A percentile compares a stretch with the other conserved stretches of the same genome.
Conservation (phyloP, 2,797 vertebrate genomes). For the Danionella dracula region DNA sequence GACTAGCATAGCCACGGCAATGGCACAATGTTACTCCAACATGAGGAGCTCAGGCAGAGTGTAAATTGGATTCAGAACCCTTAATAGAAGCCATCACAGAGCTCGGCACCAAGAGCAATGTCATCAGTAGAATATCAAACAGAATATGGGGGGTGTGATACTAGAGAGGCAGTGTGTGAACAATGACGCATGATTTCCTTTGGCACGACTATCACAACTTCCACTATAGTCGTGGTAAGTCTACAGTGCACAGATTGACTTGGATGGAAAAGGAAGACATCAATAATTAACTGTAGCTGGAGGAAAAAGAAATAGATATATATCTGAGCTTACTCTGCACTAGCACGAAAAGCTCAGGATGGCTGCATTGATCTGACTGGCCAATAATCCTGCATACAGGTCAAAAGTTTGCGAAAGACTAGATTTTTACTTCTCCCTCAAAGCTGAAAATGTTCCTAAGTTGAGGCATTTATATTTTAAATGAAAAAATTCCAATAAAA, state of each 20-base stretch:
- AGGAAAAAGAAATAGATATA: slow-evolving; percentile 27
- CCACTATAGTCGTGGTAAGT: background rate
- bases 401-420: background rate
- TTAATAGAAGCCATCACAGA: slow-evolving; percentile 22
- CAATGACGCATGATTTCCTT: slow-evolving; percentile 7
- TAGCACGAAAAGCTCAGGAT: background rate
- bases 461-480: background rate
- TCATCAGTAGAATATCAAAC: slow-evolving; percentile 30
- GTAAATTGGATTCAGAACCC: slow-evolving; percentile 35
- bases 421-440: background rate
- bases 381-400: background rate
- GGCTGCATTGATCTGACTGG: slow-evolving; percentile 20
- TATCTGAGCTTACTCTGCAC: background rate
- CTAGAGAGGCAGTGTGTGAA: slow-evolving; percentile 14
- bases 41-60: slow-evolving; percentile 19
- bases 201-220: slow-evolving; percentile 1
- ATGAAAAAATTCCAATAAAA: background rate
- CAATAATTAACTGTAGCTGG: slow-evolving; percentile 41
- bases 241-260: slow-evolving; percentile 25
- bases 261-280: slow-evolving; percentile 15
- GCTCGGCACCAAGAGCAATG: background rate
- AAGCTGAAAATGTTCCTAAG: background rate
- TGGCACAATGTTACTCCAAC: background rate
- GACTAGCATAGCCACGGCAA: background rate
- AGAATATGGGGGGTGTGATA: slow-evolving; percentile 21